Conservation (phyloP, 2,888 invertebrate species). For the Lottia scabra region DNA sequence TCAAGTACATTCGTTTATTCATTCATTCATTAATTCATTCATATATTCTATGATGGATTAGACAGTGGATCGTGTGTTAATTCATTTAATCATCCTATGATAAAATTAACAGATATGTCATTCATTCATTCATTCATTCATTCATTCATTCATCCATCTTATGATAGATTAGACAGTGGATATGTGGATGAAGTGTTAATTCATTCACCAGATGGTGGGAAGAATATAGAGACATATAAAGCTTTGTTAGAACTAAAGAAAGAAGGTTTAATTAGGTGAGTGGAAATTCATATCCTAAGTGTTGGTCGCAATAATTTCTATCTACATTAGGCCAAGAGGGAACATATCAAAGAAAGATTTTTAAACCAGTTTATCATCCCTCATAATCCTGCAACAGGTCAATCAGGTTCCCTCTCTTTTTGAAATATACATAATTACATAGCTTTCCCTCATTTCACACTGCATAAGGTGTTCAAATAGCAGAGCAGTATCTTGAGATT, state of each 20-base stretch:
- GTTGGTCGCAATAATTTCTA: no score
- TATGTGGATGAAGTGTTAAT: constrained; percentile 52
- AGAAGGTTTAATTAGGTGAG: constrained; percentile 42
- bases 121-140: constrained; percentile 45
- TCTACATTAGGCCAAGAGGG: no score
- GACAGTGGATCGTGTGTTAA: constrained; percentile 45
- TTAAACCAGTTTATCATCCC: no score
- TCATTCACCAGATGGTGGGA: constrained; percentile 40
- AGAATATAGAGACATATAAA: constrained; percentile 43
- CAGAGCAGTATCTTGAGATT: no score
- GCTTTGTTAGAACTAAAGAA: constrained; percentile 44
- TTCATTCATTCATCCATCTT: constrained; percentile 30
- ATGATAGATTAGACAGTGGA: constrained; percentile 22
- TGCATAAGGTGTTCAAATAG: no score
- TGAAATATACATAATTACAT: no score
- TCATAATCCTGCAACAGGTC: no score
- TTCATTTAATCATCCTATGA: constrained; percentile 21
- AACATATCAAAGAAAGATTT: no score
- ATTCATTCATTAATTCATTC: constrained; percentile 38
- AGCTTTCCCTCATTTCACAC: no score
- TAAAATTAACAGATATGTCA: constrained; percentile 29
- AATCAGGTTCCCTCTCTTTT: no score
- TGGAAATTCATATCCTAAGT: not conserved
- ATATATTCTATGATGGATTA: constrained; percentile 10
- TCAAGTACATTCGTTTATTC: constrained; percentile 41